These are phyloP conservation scores for Falco rusticolus DNA, from an alignment of 2,797 vertebrate species.

Conservation along the genomic window DNA sequence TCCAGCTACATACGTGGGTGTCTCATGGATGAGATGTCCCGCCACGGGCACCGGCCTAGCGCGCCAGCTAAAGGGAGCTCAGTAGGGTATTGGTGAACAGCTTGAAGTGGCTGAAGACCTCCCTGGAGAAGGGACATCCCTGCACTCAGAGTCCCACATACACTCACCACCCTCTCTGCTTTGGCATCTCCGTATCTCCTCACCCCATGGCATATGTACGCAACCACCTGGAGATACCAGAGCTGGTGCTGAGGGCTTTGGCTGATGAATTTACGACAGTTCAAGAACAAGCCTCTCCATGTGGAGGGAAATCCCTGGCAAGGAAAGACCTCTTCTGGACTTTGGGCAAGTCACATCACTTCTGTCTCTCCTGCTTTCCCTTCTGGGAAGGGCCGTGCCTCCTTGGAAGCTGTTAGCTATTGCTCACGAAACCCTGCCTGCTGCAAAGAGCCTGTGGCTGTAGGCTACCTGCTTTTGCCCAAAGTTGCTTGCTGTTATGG, in stretches of 20 bases:
- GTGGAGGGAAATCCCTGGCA: background rate
- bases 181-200: background rate
- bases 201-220: fast-evolving
- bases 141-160: background rate
- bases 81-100: background rate
- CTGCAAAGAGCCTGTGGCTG: background rate
- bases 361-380: background rate
- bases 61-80: background rate
- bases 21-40: background rate
- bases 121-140: background rate
- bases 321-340: background rate
- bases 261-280: background rate
- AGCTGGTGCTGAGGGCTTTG: background rate
- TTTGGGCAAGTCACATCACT: background rate
- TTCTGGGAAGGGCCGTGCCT: background rate
- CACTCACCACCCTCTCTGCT: background rate
- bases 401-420: background rate
- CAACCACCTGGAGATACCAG: background rate
- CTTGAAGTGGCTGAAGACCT: background rate
- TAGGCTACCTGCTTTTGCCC: background rate
- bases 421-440: background rate
- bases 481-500: background rate
- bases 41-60: background rate
- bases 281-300: background rate
- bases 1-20: background rate